Evolutionary conservation across 2,888 invertebrate species (phyloP).

Genomic region (Stenurella melanura): DNA sequence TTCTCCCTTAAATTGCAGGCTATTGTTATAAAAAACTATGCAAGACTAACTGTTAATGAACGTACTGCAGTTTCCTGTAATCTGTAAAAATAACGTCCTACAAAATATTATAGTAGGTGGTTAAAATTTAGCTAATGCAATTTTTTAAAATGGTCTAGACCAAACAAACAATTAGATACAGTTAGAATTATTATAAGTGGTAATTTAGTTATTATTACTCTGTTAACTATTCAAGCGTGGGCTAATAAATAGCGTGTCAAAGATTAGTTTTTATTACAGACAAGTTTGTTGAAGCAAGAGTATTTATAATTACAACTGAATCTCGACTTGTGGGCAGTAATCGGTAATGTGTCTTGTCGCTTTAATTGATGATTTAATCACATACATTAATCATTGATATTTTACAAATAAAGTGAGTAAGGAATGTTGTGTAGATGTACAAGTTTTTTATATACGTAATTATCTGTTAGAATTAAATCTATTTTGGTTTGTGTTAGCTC

Average conservation of each 20-base stretch:
- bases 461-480: neutral
- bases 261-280: conserved; percentile 46
- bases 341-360: conserved; percentile 20
- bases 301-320: conserved; percentile 25
- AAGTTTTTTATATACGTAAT: neutral
- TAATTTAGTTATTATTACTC: conserved; percentile 47
- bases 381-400: conserved; percentile 21
- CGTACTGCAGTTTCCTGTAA: neutral
- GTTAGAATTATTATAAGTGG: conserved; percentile 35
- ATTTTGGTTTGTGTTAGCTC: neutral
- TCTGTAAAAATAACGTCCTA: neutral
- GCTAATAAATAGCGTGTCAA: conserved; percentile 43
- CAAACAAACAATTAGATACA: conserved; percentile 21
- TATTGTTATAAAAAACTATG: too few relatives aligned
- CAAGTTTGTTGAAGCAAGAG: conserved; percentile 28
- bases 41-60: neutral
- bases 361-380: conserved; percentile 25
- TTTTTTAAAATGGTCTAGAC: conserved; percentile 20
- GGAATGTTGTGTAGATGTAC: neutral
- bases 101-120: neutral
- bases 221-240: conserved; percentile 42
- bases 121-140: neutral
- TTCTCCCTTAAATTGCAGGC: too few relatives aligned
- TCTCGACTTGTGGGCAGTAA: conserved; percentile 14
- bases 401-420: conserved; percentile 6